Evolutionary conservation across 2,113 vertebrate species (phyloP).

Genomic region (Pardalotus punctatus): DNA sequence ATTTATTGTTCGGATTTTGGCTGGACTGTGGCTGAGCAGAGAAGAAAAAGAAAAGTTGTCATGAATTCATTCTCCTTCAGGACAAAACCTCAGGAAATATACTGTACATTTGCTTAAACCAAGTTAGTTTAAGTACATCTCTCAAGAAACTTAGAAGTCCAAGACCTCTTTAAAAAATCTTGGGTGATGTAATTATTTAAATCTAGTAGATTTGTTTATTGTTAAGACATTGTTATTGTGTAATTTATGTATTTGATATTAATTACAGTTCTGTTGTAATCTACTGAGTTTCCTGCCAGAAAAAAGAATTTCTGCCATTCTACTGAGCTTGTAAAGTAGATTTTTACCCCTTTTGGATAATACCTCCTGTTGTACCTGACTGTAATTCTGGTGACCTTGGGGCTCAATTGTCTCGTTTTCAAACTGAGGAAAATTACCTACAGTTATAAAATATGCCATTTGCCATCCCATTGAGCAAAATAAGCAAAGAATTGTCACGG

Average conservation of each 20-base stretch:
- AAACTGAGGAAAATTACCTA: not conserved
- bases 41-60: not conserved
- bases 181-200: not conserved
- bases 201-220: not conserved
- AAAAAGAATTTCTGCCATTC: not conserved
- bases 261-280: not conserved
- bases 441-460: not conserved
- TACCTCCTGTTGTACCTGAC: not conserved
- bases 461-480: not conserved
- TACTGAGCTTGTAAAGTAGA: accelerated
- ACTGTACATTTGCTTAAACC: not conserved
- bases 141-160: not conserved
- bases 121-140: not conserved
- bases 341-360: not conserved
- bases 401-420: not conserved
- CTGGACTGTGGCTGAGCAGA: not conserved
- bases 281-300: not conserved
- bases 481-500: not conserved
- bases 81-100: not conserved
- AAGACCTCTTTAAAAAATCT: not conserved
- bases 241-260: not conserved
- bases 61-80: not conserved
- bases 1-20: not conserved
- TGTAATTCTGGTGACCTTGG: not conserved
- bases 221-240: not conserved